Base-by-base conservation (phyloP, 2,888 invertebrate species). In the Caenorhabditis macrosperma region DNA sequence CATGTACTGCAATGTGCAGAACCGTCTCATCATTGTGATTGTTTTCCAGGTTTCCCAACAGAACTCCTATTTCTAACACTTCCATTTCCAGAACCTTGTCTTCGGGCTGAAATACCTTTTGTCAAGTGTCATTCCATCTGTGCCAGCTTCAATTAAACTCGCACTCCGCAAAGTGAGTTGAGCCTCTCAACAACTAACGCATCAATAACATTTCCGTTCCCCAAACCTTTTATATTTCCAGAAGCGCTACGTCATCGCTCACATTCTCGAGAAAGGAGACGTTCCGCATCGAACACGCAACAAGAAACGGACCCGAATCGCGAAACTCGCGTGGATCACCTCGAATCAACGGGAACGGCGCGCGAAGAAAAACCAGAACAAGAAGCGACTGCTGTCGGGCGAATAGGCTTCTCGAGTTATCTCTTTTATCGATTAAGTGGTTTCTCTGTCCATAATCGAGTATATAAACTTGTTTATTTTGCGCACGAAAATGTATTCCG, bases 11-110 rank as follows among this genome's bases (percentile, higher is more conserved):
- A 78, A 68, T 55, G 57, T 83, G 4, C 78, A 85, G 48, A 79
- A 84, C 61, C 78, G 85, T 15, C 60, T 86, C 0, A 68, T 84
- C 12, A 82, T 86, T 57, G 84, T 85, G 1, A 81, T 85, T n/a
- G 69, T 85, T 12, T 85, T 85, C 28, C 85, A 85, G 77, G 84
- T 84, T 24, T 17, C 15, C 38, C 28, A 35, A 12, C 3, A 15
- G 59, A n/a, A n/a, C n/a, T n/a, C n/a, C n/a, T 41, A 5, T 38
- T 46, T 38, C 20, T n/a, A 20, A 5, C 20, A 12, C 1, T 33
- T 15, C 6, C 20, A 35, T n/a, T n/a, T 82, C 57, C 64, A 85
- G 84, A 85, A 85, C 50, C 60, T 79, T 0, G 82, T 84, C 4
- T 85, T 85, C 67, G 64, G 80, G 7, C 60, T 84, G 2, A 85